Conservation (phyloP, 2,797 vertebrate genomes). For the Echiichthys vipera region DNA sequence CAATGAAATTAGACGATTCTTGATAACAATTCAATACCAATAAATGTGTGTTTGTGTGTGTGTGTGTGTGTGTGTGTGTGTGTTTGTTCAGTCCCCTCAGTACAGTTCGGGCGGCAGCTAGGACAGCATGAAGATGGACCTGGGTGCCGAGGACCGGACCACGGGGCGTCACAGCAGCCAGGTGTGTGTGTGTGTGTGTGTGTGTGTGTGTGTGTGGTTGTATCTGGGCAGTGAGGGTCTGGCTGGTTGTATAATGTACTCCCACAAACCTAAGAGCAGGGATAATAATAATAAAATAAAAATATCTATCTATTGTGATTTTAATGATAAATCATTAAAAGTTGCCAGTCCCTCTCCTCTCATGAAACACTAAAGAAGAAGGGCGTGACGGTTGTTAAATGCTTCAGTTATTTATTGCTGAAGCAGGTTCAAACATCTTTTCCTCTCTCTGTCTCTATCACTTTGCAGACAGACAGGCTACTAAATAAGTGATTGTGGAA, state of each 20-base stretch:
- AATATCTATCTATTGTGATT: too few relatives aligned
- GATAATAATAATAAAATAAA: too few relatives aligned
- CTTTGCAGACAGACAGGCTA: constrained; percentile 19
- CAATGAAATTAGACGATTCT: too few relatives aligned
- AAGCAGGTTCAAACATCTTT: background rate
- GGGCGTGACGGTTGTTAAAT: background rate
- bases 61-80: constrained; percentile 16
- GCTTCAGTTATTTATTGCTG: background rate
- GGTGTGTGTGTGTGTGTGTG: too few relatives aligned
- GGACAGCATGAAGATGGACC: constrained; percentile 93
- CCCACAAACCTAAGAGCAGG: too few relatives aligned
- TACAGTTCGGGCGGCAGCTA: constrained; percentile 93
- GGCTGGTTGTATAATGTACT: too few relatives aligned
- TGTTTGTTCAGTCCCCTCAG: constrained; percentile 88
- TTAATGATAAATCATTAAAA: too few relatives aligned
- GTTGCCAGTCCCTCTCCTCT: background rate
- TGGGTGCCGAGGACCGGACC: constrained; percentile 92
- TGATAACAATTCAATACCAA: too few relatives aligned
- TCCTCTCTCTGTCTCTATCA: constrained; percentile 1
- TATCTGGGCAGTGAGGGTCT: too few relatives aligned
- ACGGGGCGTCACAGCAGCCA: constrained; percentile 86
- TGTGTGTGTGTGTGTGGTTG: too few relatives aligned
- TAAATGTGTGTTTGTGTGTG: too few relatives aligned
- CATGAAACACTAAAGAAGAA: background rate
- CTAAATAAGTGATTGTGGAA: constrained; percentile 65